A percentile compares a stretch with the other conserved stretches of the same genome.
phyloP scores from a whole-genome alignment of 1,140 invertebrate species.

The Bombus ignitus region DNA sequence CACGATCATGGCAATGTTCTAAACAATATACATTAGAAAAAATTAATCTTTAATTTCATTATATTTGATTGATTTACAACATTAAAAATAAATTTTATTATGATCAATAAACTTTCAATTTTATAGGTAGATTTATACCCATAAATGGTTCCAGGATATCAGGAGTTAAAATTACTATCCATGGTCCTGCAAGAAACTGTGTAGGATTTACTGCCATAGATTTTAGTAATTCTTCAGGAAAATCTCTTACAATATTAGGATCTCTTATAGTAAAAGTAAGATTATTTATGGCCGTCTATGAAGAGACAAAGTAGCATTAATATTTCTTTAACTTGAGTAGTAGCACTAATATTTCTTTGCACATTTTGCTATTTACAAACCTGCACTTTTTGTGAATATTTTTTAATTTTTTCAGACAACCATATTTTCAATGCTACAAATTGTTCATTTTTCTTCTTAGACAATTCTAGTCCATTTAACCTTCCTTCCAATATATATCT shows the following conservation, averaged over 20 bases:
- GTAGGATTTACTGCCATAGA: slow-evolving; percentile 85
- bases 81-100: neutral
- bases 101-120: neutral
- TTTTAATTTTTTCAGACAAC: slow-evolving; percentile 81
- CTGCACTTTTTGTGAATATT: slow-evolving; percentile 86
- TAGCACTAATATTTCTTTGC: neutral
- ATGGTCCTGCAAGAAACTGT: slow-evolving; percentile 88
- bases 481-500: slow-evolving; percentile 92
- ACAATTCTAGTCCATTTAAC: slow-evolving; percentile 89
- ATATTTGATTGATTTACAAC: neutral
- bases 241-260: slow-evolving; percentile 86
- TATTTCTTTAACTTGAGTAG: neutral
- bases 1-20: slow-evolving; percentile 91
- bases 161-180: slow-evolving; percentile 90
- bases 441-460: slow-evolving; percentile 74
- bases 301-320: slow-evolving; percentile 34
- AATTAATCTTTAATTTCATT: slow-evolving; percentile 17
- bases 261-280: slow-evolving; percentile 88
- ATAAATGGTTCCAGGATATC: slow-evolving; percentile 87
- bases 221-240: slow-evolving; percentile 88
- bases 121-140: slow-evolving; percentile 70
- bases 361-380: slow-evolving; percentile 34
- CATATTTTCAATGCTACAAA: slow-evolving; percentile 74
- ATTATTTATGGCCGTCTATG: slow-evolving; percentile 83
- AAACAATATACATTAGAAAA: slow-evolving; percentile 8